Percentiles rank a stretch among this genome's conserved stretches.
phyloP scores from a whole-genome alignment of 2,888 invertebrate species.

The Cataglyphis rosenhaueri region DNA sequence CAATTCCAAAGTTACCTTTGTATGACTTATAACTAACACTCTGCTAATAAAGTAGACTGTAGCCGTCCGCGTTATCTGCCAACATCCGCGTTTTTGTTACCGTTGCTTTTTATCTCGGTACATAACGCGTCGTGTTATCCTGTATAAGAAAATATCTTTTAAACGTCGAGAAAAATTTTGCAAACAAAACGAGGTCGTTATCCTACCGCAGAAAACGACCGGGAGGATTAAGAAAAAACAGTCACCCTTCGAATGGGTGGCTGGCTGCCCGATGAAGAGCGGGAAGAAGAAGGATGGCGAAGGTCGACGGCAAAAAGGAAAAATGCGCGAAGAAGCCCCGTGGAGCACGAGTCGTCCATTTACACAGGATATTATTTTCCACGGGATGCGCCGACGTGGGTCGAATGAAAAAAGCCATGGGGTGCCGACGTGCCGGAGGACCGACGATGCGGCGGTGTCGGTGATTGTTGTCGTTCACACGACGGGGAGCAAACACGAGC shows the following conservation, averaged over 20 bases:
- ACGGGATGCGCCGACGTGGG: slow-evolving; percentile 42
- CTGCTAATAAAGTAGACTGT: slow-evolving; percentile 26
- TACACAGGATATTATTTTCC: slow-evolving; percentile 67
- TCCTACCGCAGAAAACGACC: slow-evolving; percentile 21
- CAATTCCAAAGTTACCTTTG: not conserved
- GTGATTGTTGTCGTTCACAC: slow-evolving; percentile 29
- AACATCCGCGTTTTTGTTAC: slow-evolving; percentile 12
- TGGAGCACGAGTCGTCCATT: slow-evolving; percentile 49
- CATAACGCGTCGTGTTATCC: slow-evolving; percentile 11
- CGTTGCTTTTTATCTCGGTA: not conserved
- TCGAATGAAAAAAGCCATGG: slow-evolving; percentile 40
- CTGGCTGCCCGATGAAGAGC: not conserved
- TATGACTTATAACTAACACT: slow-evolving; percentile 18
- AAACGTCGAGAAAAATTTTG: slow-evolving; percentile 62
- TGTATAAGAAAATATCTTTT: slow-evolving; percentile 64
- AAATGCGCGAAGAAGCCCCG: not conserved
- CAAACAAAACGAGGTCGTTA: slow-evolving; percentile 76
- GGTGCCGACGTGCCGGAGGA: slow-evolving; percentile 31
- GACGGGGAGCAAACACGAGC: slow-evolving; percentile 4
- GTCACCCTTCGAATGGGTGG: not conserved
- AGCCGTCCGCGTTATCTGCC: not conserved
- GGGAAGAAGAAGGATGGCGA: not conserved
- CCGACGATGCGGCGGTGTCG: not conserved
- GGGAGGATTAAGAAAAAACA: slow-evolving; percentile 52
- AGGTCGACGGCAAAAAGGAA: slow-evolving; percentile 13